phyloP scores from a whole-genome alignment of 2,797 vertebrate genomes.

The Epinephelus awoara region DNA sequence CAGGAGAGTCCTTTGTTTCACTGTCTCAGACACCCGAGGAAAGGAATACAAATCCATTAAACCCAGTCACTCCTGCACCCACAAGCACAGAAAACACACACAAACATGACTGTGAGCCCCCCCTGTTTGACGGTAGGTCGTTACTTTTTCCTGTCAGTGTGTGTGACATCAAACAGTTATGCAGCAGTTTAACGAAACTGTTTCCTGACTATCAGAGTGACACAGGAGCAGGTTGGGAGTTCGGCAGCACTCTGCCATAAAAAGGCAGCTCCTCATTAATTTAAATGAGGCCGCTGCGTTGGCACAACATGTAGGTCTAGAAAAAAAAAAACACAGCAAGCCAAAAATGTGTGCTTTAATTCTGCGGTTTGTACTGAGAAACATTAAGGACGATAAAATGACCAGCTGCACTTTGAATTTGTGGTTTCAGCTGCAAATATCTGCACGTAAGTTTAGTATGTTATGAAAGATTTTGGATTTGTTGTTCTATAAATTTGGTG shows the following conservation, averaged over 20 bases:
- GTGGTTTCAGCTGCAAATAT: neutral
- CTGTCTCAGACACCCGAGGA: constrained; percentile 40
- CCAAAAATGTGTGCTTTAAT: too few species aligned
- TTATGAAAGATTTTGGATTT: neutral
- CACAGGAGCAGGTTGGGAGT: neutral
- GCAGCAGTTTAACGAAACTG: neutral
- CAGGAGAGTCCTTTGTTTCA: constrained; percentile 57
- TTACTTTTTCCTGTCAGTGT: constrained; percentile 6
- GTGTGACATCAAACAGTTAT: constrained; percentile 2
- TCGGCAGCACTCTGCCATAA: neutral
- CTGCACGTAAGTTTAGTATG: neutral
- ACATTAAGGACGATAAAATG: too few species aligned
- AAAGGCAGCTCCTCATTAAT: neutral
- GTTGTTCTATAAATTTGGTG: too few species aligned
- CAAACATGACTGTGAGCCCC: neutral
- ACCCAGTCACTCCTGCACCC: constrained; percentile 4
- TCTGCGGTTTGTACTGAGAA: too few species aligned
- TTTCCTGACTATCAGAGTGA: neutral
- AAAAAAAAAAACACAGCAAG: neutral
- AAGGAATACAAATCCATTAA: constrained; percentile 50
- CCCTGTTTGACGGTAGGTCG: neutral
- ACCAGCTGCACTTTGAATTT: too few species aligned
- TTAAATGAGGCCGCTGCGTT: neutral
- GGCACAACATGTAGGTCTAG: neutral
- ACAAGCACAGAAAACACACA: neutral